Base-by-base conservation (phyloP, 1,140 invertebrate genomes). In the Drosophila suzukii region DNA sequence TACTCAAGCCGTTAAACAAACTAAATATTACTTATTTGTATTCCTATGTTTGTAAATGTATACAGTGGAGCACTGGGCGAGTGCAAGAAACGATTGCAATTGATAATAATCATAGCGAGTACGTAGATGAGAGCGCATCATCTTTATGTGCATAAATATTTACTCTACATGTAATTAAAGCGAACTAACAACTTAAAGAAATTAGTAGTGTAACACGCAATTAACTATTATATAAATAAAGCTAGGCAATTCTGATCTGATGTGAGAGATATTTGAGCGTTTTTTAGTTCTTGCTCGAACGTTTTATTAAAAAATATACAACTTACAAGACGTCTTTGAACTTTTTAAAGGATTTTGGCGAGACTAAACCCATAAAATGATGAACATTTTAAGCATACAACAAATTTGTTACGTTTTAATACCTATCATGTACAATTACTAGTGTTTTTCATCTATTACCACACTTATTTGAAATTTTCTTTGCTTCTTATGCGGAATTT, bases 161-260 rank as follows among this genome's bases (percentile, higher is more conserved):
- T 81, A 89, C 84, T 84, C 79, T 84, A 83, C 83, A 81, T 84
- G 84, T 89, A 88, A 88, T 81, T 86, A 82, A 82, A 68, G 66
- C 49, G 58, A 86, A 81, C 41, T 71, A 86, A 68, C 65, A 84
- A 72, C 66, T 66, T 66, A 78, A 84, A 70, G 81, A 89, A 89
- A 84, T 89, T 89, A 84, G 85, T 89, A 89, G 84, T 81, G 50
- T 89, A 89, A 84, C 80, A 81, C 62, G 44, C 79, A 78, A 89
- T 83, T 88, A 83, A 83, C 68, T 83, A 83, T 81, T 78, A 78
- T 63, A 82, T 78, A 60, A 89, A 89, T 89, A 90, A 81, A 89
- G 66, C 70, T 88, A 88, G 83, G 83, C 63, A 83, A 88, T 83
- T 88, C 65, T 60, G 61, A 84, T 78, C 53, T 63, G 46, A 77